A percentile compares a stretch with the other conserved stretches of the same genome.
These are phyloP conservation scores for Pionites leucogaster DNA, from an alignment of 2,113 vertebrate genomes.

Conservation along the genomic window DNA sequence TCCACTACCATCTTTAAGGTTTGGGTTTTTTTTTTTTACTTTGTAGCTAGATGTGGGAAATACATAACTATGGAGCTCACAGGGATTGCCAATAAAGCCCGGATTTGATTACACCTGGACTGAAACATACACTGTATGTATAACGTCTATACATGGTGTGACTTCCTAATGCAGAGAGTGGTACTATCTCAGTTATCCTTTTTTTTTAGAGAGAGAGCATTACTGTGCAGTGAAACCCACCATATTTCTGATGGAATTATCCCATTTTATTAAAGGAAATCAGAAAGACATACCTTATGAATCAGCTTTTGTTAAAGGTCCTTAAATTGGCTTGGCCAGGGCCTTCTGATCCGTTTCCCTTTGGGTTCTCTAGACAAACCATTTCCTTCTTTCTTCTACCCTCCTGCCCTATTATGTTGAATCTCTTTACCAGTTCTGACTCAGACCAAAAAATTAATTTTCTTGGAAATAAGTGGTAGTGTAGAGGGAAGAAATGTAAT, in stretches of 20 bases:
- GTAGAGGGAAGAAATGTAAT: not conserved
- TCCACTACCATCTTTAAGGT: not conserved
- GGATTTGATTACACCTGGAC: not conserved
- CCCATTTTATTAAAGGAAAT: not conserved
- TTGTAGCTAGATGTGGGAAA: not conserved
- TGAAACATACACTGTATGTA: not conserved
- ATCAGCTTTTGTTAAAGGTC: not conserved
- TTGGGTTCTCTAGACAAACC: not conserved
- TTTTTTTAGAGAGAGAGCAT: not conserved
- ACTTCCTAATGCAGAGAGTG: not conserved
- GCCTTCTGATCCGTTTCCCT: not conserved
- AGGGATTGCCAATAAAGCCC: not conserved
- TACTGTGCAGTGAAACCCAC: not conserved
- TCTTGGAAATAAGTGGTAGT: not conserved
- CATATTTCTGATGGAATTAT: not conserved
- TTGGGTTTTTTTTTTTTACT: not conserved
- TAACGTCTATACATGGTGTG: not conserved
- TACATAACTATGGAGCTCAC: not conserved
- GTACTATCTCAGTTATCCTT: not conserved
- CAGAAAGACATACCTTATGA: not conserved
- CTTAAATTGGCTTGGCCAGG: not conserved
- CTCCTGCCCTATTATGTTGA: not conserved
- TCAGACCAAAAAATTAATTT: not conserved
- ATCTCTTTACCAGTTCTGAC: not conserved
- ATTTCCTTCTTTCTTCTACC: not conserved